Base-by-base conservation (phyloP, 2,113 vertebrate species). In the Arothron firmamentum region DNA sequence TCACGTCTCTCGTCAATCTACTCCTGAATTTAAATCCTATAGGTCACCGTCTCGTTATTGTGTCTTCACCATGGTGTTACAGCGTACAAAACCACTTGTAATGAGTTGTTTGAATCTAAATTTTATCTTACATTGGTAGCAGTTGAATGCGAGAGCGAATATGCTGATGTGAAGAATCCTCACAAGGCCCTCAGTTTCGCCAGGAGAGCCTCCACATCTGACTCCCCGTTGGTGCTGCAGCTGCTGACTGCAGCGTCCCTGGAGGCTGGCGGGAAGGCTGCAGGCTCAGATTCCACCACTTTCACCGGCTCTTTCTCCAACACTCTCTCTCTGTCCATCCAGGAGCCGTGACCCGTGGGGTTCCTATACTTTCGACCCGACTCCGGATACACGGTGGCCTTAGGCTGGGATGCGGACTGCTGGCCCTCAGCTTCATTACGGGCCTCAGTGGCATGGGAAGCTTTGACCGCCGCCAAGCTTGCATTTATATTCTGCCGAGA, bases 161-260 rank as follows among this genome's bases (percentile, higher is more conserved):
- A 47, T 17, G 45, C 45, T 52, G 23, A 15, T 28, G 21, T 18
- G 18, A 51, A 46, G 17, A 6, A 55, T 48, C 46, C 53, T 92
- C 90, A 98, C 52, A 99, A 89, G 14, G 94, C 93, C 82, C 94
- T 89, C 63, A 99, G 91, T 85, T 91, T 92, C 67, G 95, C 94
- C 72, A 99, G 90, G 14, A 99, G 93, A 80, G 95, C 92, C 86
- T 99, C 95, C 12, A 99, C 93, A 83, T 97, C 95, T 6, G 88
- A 68, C 45, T 85, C 85, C 28, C 75, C 79, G 2, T 67, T 84
- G 47, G 73, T 13, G 65, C 62, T 52, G 10, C 64, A 68, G 72
- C 68, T 64, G 55, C 65, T 46, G 54, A 76, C 54, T 1, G 58
- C 42, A 31, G 74, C 56, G 43, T 23, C 62, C 9, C 59, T 51